Evolutionary conservation across 2,113 vertebrate species (phyloP).

Genomic region (Nettapus auritus): DNA sequence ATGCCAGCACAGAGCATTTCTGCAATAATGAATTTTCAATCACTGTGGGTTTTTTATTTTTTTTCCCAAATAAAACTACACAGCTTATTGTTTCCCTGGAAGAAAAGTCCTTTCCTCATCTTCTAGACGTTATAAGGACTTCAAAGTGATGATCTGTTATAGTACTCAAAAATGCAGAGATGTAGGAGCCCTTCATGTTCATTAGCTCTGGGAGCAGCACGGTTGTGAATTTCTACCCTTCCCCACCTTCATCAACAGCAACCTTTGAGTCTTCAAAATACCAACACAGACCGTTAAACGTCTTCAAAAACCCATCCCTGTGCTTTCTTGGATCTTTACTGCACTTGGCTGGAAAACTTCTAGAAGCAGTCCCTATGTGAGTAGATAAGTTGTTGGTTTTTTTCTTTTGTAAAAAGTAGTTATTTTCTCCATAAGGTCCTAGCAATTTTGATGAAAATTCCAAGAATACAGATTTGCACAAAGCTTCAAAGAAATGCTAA

Average conservation of each 20-base stretch:
- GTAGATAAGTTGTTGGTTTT: neutral
- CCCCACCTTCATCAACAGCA: neutral
- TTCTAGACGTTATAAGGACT: neutral
- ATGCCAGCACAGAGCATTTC: neutral
- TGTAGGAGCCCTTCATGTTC: neutral
- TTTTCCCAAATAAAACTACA: neutral
- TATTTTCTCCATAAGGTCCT: neutral
- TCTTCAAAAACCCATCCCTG: neutral
- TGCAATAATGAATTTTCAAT: neutral
- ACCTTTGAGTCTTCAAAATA: slow-evolving; percentile 4
- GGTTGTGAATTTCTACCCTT: neutral
- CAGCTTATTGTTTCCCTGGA: neutral
- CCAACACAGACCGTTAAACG: neutral
- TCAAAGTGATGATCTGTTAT: neutral
- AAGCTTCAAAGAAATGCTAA: neutral
- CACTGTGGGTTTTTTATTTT: neutral
- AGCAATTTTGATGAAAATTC: neutral
- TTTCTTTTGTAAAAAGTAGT: neutral
- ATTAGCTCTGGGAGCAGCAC: neutral
- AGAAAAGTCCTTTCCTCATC: neutral
- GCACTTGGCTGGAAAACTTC: neutral
- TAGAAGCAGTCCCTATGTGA: neutral
- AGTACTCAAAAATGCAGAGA: neutral
- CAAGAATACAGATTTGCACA: neutral
- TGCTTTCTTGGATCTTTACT: neutral